A percentile compares a stretch with the other conserved stretches of the same genome.
phyloP scores from a whole-genome alignment of 2,888 invertebrate genomes.

The Hydrotaea cyrtoneurina region DNA sequence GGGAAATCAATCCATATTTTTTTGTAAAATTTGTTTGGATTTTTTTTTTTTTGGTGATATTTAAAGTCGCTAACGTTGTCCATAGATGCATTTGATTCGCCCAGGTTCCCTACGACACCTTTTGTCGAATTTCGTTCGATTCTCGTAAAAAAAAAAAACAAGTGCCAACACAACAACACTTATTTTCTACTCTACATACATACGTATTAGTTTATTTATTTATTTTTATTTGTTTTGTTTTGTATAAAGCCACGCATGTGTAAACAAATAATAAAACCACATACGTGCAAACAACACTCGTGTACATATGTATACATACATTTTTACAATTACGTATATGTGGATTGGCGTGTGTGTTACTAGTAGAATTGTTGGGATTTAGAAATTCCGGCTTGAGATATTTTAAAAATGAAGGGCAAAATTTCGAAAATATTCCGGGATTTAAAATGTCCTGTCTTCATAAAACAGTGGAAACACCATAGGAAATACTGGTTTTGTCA shows the following conservation, averaged over 20 bases:
- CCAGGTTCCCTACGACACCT: background rate
- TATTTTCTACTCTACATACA: background rate
- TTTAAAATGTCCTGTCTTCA: too few species aligned
- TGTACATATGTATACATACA: slow-evolving; percentile 21
- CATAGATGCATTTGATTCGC: too few species aligned
- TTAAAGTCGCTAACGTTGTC: too few species aligned
- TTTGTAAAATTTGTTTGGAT: too few species aligned
- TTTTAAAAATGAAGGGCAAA: too few species aligned
- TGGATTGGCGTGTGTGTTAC: background rate
- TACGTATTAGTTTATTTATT: background rate
- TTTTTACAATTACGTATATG: background rate
- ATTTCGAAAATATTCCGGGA: too few species aligned
- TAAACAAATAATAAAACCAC: slow-evolving; percentile 45
- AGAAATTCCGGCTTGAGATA: too few species aligned
- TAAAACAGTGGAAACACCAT: too few species aligned
- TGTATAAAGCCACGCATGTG: slow-evolving; percentile 54
- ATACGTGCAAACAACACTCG: background rate
- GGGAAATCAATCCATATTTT: too few species aligned
- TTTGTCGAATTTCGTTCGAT: background rate
- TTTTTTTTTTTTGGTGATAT: too few species aligned
- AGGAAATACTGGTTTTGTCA: too few species aligned
- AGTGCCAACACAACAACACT: slow-evolving; percentile 5
- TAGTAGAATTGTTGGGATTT: too few species aligned
- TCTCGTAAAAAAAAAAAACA: slow-evolving; percentile 20
- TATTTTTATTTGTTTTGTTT: slow-evolving; percentile 17